A percentile compares a stretch with the other conserved stretches of the same genome.
Conservation (phyloP, 2,797 vertebrate genomes). For the Borostomias antarcticus region DNA sequence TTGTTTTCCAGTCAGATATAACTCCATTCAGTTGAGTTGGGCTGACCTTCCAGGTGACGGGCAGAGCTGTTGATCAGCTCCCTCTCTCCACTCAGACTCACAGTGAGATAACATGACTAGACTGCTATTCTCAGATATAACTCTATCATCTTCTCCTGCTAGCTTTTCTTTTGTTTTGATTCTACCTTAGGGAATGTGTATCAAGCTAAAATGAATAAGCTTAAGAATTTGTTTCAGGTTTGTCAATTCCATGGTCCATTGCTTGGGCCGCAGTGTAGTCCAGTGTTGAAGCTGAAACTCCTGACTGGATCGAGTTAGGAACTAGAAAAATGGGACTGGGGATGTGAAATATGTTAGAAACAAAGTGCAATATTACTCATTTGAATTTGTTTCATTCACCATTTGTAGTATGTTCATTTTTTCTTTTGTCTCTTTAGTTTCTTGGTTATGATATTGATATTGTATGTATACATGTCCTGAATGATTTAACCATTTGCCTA, state of each 20-base stretch:
- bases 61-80: conserved; percentile 84
- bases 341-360: conserved; percentile 90
- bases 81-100: conserved; percentile 41
- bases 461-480: conserved; percentile 89
- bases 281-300: conserved; percentile 87
- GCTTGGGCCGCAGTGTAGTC: conserved; percentile 78
- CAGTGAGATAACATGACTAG: conserved; percentile 69
- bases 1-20: conserved; percentile 67
- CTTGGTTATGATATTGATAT: conserved; percentile 91
- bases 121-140: conserved; percentile 67
- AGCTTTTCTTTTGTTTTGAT: conserved; percentile 45
- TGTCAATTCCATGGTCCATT: conserved; percentile 81
- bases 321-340: conserved; percentile 73
- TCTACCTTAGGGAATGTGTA: conserved; percentile 60
- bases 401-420: conserved; percentile 76
- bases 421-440: conserved; percentile 76
- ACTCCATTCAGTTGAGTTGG: conserved; percentile 59
- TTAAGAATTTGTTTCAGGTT: conserved; percentile 76
- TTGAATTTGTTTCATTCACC: conserved; percentile 85
- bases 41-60: conserved; percentile 73
- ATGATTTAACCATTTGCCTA: conserved; percentile 87
- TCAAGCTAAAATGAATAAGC: conserved; percentile 70
- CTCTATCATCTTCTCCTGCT: conserved; percentile 52
- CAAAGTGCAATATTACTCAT: conserved; percentile 98
- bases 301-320: conserved; percentile 73